phyloP scores from a whole-genome alignment of 2,113 vertebrate species.

The Polyodon spathula region DNA sequence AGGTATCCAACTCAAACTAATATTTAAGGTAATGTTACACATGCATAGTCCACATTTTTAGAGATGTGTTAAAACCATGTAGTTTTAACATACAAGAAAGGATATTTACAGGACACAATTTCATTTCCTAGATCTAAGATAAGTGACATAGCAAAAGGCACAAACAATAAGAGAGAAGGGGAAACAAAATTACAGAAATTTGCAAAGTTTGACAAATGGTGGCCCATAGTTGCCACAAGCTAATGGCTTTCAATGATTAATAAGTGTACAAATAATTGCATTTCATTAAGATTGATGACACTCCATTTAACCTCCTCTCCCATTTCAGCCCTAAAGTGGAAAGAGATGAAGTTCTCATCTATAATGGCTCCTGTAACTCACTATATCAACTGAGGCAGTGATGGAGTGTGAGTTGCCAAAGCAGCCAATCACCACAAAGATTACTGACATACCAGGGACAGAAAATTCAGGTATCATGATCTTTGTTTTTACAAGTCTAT shows the following conservation, averaged over 20 bases:
- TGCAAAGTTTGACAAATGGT: constrained; percentile 99
- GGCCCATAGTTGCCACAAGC: constrained; percentile 89
- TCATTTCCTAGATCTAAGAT: constrained; percentile 52
- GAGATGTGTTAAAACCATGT: constrained; percentile 15
- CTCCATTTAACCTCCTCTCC: constrained; percentile 98
- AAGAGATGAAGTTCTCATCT: constrained; percentile 88
- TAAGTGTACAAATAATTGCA: constrained; percentile 99
- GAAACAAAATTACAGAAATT: constrained; percentile 99
- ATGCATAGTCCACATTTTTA: no score
- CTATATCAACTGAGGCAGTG: constrained; percentile 86
- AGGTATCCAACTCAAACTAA: no score
- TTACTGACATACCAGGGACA: constrained; percentile 63
- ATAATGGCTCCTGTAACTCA: constrained; percentile 80
- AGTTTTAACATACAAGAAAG: constrained; percentile 40
- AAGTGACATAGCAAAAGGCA: constrained; percentile 54
- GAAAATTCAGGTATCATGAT: constrained; percentile 76
- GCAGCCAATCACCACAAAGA: constrained; percentile 77
- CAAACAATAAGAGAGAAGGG: constrained; percentile 90
- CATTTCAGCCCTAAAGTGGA: constrained; percentile 89
- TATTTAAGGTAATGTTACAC: no score
- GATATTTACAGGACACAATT: constrained; percentile 51
- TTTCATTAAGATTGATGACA: constrained; percentile 99
- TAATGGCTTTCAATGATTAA: constrained; percentile 99
- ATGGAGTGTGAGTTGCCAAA: constrained; percentile 76
- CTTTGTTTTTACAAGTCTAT: constrained; percentile 61